Base-by-base conservation (phyloP, 2,888 invertebrate species). In the Drosophila engyochracea region DNA sequence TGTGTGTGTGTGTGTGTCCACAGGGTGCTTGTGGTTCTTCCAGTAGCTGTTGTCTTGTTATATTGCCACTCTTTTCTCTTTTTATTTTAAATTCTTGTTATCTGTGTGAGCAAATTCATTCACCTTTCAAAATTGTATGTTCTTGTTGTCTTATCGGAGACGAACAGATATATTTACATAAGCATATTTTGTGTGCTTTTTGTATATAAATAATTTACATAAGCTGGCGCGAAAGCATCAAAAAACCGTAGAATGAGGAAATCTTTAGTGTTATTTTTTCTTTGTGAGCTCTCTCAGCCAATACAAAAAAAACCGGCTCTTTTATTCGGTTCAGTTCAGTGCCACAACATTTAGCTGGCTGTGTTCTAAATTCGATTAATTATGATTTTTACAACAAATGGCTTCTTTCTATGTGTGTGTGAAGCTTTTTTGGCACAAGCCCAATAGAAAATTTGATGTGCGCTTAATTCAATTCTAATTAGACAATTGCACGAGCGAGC, bases 341-440 rank as follows among this genome's bases (percentile, higher is more conserved):
- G 71, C 58, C 61, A 66, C 67, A 72, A 59, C 66, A 59, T 79
- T 70, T 59, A 78, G 74, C 70, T 87, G 79, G 85, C 88, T 73
- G 68, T 90, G 89, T 85, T 85, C 89, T 88, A 85, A 83, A 80
- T 85, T 87, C 89, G 78, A 85, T 85, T 82, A 85, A 90, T 82
- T 85, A 85, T 90, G 83, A 75, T 59, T 79, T 79, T 74, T 55
- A 74, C 73, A 79, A 72, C 69, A 77, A 81, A 67, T 83, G 62
- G 54, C 49, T 71, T 77, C 33, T 63, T 71, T 59, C 12, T 47
- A 12, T 39, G 33, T 58, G 44, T 59, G 22, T 41, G 28, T 35
- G 14, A 35, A 35, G 35, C 30, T 58, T 16, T 14, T 85, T 88
- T 77, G 74, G 64, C 68, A 63, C 59, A 72, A 58, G 33, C 60